These are phyloP conservation scores for Centropyge bicolor DNA, from an alignment of 2,797 vertebrate species.

Conservation along the genomic window DNA sequence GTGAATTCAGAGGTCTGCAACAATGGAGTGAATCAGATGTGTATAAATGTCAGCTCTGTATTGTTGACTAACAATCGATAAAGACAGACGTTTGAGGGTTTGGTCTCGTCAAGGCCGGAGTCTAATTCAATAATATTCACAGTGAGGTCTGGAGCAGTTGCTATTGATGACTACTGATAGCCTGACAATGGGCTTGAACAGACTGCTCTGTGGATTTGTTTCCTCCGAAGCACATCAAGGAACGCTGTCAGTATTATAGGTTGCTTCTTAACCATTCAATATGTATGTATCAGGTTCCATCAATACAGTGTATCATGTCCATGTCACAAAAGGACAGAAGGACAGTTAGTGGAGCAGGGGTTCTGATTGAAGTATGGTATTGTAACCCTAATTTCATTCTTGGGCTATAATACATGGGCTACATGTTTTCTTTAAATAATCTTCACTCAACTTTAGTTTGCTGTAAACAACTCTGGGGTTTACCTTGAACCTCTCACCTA, in stretches of 20 bases:
- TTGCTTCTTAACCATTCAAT: background rate
- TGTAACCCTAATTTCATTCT: background rate
- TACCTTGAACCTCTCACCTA: too few relatives aligned
- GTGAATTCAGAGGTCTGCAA: constrained; percentile 54
- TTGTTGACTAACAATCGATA: constrained; percentile 66
- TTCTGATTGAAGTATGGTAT: background rate
- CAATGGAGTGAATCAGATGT: constrained; percentile 55
- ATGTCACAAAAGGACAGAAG: background rate
- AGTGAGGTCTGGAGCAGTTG: constrained; percentile 54
- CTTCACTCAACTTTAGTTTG: too few relatives aligned
- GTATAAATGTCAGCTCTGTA: constrained; percentile 70
- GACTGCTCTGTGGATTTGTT: constrained; percentile 38
- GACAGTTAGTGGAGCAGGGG: background rate
- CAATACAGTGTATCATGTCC: background rate
- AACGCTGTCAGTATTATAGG: constrained; percentile 8
- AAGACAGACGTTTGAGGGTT: constrained; percentile 56
- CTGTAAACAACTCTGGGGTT: too few relatives aligned
- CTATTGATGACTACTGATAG: constrained; percentile 63
- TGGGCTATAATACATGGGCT: background rate
- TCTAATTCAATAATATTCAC: constrained; percentile 66
- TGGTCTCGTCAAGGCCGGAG: constrained; percentile 57
- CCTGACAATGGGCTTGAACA: constrained; percentile 42
- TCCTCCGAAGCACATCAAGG: constrained; percentile 14
- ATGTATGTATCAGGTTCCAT: background rate
- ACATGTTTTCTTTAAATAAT: background rate